Evolutionary conservation across 2,113 vertebrate species (phyloP).

Genomic region (Prochilodus magdalenae): DNA sequence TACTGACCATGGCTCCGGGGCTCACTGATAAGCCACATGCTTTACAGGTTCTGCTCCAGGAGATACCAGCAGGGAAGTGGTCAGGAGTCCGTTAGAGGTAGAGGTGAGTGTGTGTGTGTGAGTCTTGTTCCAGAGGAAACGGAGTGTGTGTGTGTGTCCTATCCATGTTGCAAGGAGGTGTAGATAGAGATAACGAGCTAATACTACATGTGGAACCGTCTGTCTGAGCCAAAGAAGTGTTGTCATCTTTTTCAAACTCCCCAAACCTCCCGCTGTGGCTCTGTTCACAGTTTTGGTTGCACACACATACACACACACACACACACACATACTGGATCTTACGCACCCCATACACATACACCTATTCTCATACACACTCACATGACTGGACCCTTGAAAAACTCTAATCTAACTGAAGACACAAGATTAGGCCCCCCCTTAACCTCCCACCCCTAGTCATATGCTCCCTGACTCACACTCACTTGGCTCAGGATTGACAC

Average conservation of each 20-base stretch:
- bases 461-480: too few relatives aligned
- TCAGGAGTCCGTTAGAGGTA: neutral
- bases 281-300: neutral
- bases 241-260: constrained; percentile 15
- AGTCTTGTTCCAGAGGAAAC: neutral
- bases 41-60: neutral
- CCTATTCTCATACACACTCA: neutral
- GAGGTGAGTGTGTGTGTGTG: neutral
- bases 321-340: neutral
- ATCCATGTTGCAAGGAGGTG: constrained; percentile 23
- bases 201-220: neutral
- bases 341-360: too few relatives aligned
- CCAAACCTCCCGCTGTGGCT: neutral
- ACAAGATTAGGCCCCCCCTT: too few relatives aligned
- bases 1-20: neutral
- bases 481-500: too few relatives aligned
- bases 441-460: too few relatives aligned
- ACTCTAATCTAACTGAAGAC: too few relatives aligned
- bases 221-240: constrained; percentile 32
- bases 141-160: neutral
- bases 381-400: too few relatives aligned
- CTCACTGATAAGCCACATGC: constrained; percentile 3
- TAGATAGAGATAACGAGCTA: constrained; percentile 24
- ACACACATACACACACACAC: neutral
- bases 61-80: constrained; percentile 25